phyloP scores from a whole-genome alignment of 1,140 invertebrate genomes.

The Drosophila seguyi region DNA sequence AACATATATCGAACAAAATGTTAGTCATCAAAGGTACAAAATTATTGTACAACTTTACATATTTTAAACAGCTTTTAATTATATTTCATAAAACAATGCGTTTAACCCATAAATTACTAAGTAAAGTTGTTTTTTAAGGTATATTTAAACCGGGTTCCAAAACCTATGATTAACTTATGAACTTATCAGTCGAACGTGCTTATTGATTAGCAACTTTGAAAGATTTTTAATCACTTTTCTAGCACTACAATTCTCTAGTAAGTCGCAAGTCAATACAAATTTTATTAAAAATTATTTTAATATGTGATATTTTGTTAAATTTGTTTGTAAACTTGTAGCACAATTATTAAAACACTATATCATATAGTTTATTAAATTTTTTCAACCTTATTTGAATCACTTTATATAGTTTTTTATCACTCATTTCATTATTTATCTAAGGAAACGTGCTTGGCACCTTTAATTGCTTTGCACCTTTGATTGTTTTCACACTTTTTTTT shows the following conservation, averaged over 20 bases:
- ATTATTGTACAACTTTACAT: not conserved
- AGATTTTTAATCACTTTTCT: not conserved
- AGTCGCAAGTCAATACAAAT: not conserved
- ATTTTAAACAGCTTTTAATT: not conserved
- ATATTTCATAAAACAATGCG: not conserved
- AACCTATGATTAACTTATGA: not conserved
- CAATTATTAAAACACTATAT: not conserved
- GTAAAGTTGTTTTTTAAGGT: not conserved
- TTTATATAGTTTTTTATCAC: not conserved
- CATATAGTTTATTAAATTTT: not conserved
- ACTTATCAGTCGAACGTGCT: not conserved
- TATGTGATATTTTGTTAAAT: not conserved
- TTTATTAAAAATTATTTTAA: not conserved
- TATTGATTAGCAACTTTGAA: not conserved
- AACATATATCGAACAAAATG: not conserved
- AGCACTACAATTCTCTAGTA: not conserved
- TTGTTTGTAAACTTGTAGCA: not conserved
- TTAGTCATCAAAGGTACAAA: not conserved
- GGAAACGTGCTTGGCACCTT: slow-evolving; percentile 15
- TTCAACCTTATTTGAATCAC: not conserved
- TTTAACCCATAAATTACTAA: not conserved
- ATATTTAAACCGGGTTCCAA: not conserved
- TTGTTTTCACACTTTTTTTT: slow-evolving; percentile 9
- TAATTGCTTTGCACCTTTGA: slow-evolving; percentile 7
- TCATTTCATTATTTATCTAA: slow-evolving; percentile 11